Evolutionary conservation across 1,140 invertebrate genomes (phyloP).

Genomic region (Eulimnadia texana): DNA sequence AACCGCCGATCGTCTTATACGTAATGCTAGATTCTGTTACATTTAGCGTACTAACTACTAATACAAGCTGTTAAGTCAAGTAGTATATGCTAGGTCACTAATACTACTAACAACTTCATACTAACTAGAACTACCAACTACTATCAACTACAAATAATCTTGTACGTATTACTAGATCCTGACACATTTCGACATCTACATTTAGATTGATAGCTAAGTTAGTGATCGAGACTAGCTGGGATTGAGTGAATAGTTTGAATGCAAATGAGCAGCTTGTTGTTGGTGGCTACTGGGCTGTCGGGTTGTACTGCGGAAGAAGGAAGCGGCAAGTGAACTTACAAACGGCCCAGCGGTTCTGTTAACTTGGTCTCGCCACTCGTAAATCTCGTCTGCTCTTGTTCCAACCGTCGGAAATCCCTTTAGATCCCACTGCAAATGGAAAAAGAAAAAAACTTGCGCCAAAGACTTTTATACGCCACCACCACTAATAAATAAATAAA

Average conservation of each 20-base stretch:
- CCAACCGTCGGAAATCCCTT: not conserved
- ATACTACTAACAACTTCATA: no score
- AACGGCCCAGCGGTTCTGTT: not conserved
- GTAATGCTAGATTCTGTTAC: no score
- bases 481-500: not conserved
- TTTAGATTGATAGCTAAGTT: no score
- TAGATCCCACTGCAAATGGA: not conserved
- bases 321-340: not conserved
- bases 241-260: not conserved
- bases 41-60: no score
- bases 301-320: not conserved
- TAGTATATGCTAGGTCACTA: no score
- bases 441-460: not conserved
- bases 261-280: not conserved
- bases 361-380: not conserved
- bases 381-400: not conserved
- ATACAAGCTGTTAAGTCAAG: no score
- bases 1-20: no score
- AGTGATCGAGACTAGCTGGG: no score
- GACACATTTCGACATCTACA: no score
- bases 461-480: not conserved
- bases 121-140: no score
- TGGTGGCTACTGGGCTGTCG: not conserved
- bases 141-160: no score
- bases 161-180: no score